Evolutionary conservation across 2,797 vertebrate species (phyloP).

Genomic region (Apogon hyalosoma): DNA sequence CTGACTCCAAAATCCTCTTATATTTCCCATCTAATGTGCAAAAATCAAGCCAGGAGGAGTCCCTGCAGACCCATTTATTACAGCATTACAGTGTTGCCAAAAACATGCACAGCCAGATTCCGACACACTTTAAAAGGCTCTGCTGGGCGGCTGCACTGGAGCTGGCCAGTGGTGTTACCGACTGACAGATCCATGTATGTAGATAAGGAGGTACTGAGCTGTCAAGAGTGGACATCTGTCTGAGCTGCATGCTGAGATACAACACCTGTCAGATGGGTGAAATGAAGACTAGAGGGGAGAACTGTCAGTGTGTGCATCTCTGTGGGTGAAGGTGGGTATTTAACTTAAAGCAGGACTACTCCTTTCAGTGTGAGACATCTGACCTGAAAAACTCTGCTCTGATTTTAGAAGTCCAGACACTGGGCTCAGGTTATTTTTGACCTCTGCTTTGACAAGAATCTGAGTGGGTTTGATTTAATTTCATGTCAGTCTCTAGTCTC

Average conservation of each 20-base stretch:
- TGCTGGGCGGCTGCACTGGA: conserved; percentile 20
- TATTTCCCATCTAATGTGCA: conserved; percentile 30
- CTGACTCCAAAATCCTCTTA: conserved; percentile 27
- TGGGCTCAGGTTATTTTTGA: conserved; percentile 48
- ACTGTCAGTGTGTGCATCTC: conserved; percentile 38
- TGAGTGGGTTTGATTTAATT: conserved; percentile 45
- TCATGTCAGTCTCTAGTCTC: conserved; percentile 21
- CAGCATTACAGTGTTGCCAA: conserved; percentile 17
- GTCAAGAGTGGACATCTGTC: conserved; percentile 67
- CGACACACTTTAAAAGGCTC: conserved; percentile 18
- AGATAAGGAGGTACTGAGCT: conserved; percentile 63
- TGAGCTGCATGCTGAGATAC: conserved; percentile 45
- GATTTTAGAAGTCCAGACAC: conserved; percentile 56
- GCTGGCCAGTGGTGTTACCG: conserved; percentile 38
- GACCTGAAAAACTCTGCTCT: conserved; percentile 64
- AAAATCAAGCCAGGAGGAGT: conserved; percentile 26
- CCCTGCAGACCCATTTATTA: conserved; percentile 44
- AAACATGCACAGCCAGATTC: conserved; percentile 19
- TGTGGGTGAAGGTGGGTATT: conserved; percentile 23
- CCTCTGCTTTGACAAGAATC: conserved; percentile 44
- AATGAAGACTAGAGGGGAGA: conserved; percentile 24
- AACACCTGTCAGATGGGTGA: conserved; percentile 64
- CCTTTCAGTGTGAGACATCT: conserved; percentile 32
- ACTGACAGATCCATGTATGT: conserved; percentile 62
- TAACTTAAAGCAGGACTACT: conserved; percentile 39